These are phyloP conservation scores for Sarcophaga carnaria DNA, from an alignment of 2,888 invertebrate species.

Conservation along the genomic window DNA sequence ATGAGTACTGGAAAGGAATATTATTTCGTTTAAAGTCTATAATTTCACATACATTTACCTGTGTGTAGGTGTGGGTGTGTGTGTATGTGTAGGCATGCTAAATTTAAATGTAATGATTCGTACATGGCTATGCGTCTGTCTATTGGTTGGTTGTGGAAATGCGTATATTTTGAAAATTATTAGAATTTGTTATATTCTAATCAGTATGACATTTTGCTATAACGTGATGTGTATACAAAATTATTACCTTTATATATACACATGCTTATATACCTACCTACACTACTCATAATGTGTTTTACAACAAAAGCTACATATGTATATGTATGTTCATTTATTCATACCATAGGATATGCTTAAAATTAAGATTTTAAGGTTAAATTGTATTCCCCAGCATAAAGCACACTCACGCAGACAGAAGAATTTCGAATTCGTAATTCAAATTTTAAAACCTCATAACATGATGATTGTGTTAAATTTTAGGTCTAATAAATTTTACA, in stretches of 20 bases:
- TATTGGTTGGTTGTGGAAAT: conserved; percentile 31
- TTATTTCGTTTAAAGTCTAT: conserved; percentile 25
- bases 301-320: background rate
- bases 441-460: conserved; percentile 32
- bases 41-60: conserved; percentile 7
- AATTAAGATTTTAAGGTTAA: conserved; percentile 38
- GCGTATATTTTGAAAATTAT: conserved; percentile 48
- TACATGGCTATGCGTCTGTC: background rate
- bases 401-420: conserved; percentile 15
- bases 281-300: background rate
- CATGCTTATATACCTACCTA: background rate
- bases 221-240: conserved; percentile 66
- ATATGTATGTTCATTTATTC: no score
- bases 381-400: conserved; percentile 41
- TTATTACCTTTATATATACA: conserved; percentile 31
- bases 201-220: conserved; percentile 63
- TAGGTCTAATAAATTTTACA: background rate
- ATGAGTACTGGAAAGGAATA: conserved; percentile 26
- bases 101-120: conserved; percentile 58
- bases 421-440: conserved; percentile 22
- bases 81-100: background rate
- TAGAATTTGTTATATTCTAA: conserved; percentile 63
- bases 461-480: conserved; percentile 9
- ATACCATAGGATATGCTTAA: background rate
- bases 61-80: background rate